Base-by-base conservation (phyloP, 2,113 vertebrate genomes). In the Lophura nycthemera region DNA sequence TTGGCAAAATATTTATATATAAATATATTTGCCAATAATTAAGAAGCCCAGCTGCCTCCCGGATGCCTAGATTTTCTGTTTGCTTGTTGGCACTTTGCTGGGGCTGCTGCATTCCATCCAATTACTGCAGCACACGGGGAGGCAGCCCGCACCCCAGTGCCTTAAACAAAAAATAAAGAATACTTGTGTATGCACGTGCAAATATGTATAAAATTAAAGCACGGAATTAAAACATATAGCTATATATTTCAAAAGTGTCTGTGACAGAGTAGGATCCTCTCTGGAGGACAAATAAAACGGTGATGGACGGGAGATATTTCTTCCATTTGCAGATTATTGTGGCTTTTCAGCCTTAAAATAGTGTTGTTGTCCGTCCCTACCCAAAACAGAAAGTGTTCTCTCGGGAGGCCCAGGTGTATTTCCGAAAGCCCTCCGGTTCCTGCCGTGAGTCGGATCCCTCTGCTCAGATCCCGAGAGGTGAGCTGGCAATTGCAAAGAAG, bases 1-100 rank as follows among this genome's bases (percentile, higher is more conserved):
- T 94, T 89, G 89, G 92, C 91, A 96, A 97, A 97, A 97, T 97
- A 96, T 97, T 95, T 97, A 95, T 95, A 90, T 86, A 96, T 95
- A 96, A 97, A 97, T 96, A 95, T 89, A 96, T 95, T 96, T 96
- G 92, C 86, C 89, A 95, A 92, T 94, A 91, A 93, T 95, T 94
- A 96, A 93, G 95, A 89, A 94, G 64, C 89, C 84, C 94, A 91
- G 96, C 95, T 96, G 95, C 91, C 74, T 86, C 36, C 30, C 1
- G 30, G 80, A 88, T 82, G 92, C 59, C 67, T 92, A 56, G 81
- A 81, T 89, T 92, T 88, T 59, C 74, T 78, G 76, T 63, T 81
- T 56, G 63, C 47, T 88, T 34, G 75, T 91, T 88, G 89, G 84
- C 92, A 86, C 82, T 83, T 92, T 81, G 83, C 86, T 91, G 73